Conservation (phyloP, 1,140 invertebrate species). For the Caerostris darwini region DNA sequence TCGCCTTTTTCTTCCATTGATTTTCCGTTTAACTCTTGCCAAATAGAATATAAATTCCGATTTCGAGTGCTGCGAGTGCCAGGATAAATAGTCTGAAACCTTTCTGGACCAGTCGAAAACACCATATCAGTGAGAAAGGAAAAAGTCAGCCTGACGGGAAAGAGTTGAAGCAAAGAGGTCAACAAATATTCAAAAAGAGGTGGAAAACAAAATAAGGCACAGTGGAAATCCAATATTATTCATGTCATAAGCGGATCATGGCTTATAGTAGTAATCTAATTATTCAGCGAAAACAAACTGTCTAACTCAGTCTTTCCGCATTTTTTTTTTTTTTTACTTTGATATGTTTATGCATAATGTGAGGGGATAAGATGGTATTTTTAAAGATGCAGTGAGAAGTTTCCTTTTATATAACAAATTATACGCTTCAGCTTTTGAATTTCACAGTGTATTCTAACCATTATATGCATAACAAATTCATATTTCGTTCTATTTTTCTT, state of each 20-base stretch:
- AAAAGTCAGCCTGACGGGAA: background rate
- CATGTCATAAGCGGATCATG: background rate
- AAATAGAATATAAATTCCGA: slow-evolving; percentile 54
- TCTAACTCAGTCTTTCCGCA: background rate
- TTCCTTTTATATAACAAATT: too few relatives aligned
- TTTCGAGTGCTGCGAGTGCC: background rate
- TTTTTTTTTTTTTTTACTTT: background rate
- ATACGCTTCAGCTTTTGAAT: too few relatives aligned
- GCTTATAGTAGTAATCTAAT: background rate
- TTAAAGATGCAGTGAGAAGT: too few relatives aligned
- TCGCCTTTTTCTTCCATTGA: background rate
- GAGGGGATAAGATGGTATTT: too few relatives aligned
- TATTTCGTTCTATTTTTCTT: too few relatives aligned
- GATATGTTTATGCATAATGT: too few relatives aligned
- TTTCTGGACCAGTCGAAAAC: slow-evolving; percentile 4
- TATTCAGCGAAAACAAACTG: slow-evolving; percentile 1
- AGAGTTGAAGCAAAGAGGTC: background rate
- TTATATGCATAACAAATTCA: too few relatives aligned
- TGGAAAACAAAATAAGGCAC: background rate
- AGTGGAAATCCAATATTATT: slow-evolving; percentile 4
- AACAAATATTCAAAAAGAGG: slow-evolving; percentile 10
- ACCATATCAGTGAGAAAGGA: slow-evolving; percentile 1
- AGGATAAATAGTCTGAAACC: slow-evolving; percentile 18
- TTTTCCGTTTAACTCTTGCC: slow-evolving; percentile 29
- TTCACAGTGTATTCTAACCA: too few relatives aligned